These are phyloP conservation scores for Mechanitis mazaeus DNA, from an alignment of 2,888 invertebrate species.

Conservation along the genomic window DNA sequence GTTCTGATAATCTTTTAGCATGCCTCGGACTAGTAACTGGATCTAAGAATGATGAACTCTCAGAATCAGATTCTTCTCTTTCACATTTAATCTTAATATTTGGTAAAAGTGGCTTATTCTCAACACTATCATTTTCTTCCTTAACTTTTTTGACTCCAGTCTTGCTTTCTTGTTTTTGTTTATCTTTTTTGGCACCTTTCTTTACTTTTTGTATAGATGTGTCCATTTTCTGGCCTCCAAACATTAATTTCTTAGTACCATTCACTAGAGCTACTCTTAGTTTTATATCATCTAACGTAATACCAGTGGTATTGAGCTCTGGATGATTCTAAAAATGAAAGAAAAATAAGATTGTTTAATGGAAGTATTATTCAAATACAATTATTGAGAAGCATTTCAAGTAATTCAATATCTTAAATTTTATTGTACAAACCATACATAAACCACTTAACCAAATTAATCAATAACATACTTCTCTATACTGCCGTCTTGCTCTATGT, in stretches of 20 bases:
- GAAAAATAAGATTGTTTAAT: conserved; percentile 3
- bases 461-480: conserved; percentile 76
- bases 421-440: too few species aligned
- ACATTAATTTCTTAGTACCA: conserved; percentile 62
- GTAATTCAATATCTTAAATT: too few species aligned
- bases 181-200: conserved; percentile 57
- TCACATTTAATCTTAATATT: conserved; percentile 69
- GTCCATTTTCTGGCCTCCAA: conserved; percentile 61
- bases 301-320: conserved; percentile 85
- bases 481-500: conserved; percentile 83
- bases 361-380: neutral
- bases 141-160: conserved; percentile 52
- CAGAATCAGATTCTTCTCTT: conserved; percentile 64
- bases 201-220: conserved; percentile 51
- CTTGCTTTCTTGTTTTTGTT: conserved; percentile 44
- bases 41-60: conserved; percentile 69
- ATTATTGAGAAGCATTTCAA: too few species aligned
- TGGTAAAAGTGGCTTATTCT: conserved; percentile 56
- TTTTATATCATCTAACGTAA: conserved; percentile 79
- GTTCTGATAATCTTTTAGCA: conserved; percentile 54
- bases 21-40: conserved; percentile 63
- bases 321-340: conserved; percentile 77
- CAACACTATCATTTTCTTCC: conserved; percentile 53
- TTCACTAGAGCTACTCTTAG: conserved; percentile 67
- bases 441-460: conserved; percentile 4